Conservation (phyloP, 1,140 invertebrate species). For the Drosophila nannoptera region DNA sequence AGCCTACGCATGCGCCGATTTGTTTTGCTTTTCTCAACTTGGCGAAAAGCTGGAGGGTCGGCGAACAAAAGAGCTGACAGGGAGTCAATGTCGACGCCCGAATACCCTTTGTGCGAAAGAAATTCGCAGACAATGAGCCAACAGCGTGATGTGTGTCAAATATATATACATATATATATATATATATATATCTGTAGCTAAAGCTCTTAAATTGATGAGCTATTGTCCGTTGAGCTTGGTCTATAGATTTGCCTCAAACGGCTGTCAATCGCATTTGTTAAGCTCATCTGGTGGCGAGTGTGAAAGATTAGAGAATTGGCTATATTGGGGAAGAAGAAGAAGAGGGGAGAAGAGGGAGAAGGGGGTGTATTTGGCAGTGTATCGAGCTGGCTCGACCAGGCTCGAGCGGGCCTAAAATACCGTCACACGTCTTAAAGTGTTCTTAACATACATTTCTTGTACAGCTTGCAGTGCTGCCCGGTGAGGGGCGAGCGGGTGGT, state of each 20-base stretch:
- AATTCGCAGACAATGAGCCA: slow-evolving; percentile 6
- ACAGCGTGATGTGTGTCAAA: slow-evolving; percentile 15
- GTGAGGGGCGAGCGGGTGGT: not conserved
- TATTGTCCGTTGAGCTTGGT: not conserved
- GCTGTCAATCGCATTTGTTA: slow-evolving; percentile 15
- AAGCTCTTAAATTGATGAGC: slow-evolving; percentile 19
- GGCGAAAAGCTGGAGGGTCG: slow-evolving; percentile 22
- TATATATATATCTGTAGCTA: not conserved
- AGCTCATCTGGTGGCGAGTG: not conserved
- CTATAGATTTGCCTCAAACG: slow-evolving; percentile 4
- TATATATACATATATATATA: not conserved
- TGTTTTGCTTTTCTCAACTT: slow-evolving; percentile 30
- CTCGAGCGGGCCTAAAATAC: no score
- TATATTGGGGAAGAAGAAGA: no score
- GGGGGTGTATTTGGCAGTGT: not conserved
- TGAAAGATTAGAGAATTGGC: slow-evolving; percentile 2
- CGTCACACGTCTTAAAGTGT: slow-evolving; percentile 36
- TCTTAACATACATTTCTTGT: slow-evolving; percentile 50
- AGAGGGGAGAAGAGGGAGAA: no score
- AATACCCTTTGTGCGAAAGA: slow-evolving; percentile 23
- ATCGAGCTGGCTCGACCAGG: not conserved
- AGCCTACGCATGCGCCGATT: slow-evolving; percentile 60
- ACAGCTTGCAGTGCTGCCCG: slow-evolving; percentile 9
- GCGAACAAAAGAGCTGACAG: slow-evolving; percentile 10
- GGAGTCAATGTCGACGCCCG: slow-evolving; percentile 29